These are phyloP conservation scores for Chaenogobius annularis DNA, from an alignment of 2,113 vertebrate genomes.

Conservation along the genomic window DNA sequence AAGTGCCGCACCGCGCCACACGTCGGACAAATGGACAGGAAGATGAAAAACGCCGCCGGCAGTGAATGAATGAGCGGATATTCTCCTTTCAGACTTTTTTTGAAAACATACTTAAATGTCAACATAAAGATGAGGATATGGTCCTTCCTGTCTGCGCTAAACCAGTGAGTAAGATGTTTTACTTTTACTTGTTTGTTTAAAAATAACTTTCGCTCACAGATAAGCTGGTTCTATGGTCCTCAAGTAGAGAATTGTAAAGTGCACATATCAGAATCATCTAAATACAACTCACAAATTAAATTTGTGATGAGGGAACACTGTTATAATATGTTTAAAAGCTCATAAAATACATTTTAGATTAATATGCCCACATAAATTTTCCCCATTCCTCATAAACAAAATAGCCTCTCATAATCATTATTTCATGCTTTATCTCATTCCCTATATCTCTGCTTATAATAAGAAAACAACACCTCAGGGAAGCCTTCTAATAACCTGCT, in stretches of 20 bases:
- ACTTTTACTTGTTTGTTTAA: conserved; percentile 53
- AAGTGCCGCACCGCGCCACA: conserved; percentile 50
- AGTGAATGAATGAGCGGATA: conserved; percentile 68
- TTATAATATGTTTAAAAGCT: no score
- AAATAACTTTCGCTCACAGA: conserved; percentile 47
- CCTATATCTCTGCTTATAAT: conserved; percentile 44
- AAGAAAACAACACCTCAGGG: conserved; percentile 53
- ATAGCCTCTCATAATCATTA: no score
- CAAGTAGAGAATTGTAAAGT: not conserved
- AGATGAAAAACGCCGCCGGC: conserved; percentile 63
- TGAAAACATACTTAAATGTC: conserved; percentile 33
- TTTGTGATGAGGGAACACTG: no score
- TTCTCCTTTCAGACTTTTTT: conserved; percentile 65
- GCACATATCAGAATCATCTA: no score
- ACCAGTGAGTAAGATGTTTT: conserved; percentile 56
- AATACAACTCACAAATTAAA: no score
- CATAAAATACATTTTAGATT: no score
- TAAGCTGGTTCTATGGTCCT: not conserved
- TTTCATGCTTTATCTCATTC: not conserved
- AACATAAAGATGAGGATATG: conserved; percentile 50
- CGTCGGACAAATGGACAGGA: conserved; percentile 73
- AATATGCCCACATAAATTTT: no score
- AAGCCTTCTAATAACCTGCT: conserved; percentile 46
- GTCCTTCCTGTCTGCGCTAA: conserved; percentile 54
- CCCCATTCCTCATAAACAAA: no score